phyloP scores from a whole-genome alignment of 2,113 vertebrate species.

The Polypterus senegalus region DNA sequence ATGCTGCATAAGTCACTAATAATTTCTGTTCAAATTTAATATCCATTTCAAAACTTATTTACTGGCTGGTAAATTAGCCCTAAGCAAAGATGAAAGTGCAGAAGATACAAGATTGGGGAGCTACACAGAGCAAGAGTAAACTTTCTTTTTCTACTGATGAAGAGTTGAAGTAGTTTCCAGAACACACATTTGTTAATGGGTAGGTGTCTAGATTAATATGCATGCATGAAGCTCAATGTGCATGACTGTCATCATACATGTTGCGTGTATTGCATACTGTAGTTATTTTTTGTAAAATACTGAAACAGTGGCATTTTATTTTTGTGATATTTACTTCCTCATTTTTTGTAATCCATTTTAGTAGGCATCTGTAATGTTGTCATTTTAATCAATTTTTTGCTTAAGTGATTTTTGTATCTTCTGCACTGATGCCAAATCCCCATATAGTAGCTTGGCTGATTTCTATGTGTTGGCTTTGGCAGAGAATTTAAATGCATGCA shows the following conservation, averaged over 20 bases:
- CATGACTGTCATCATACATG: slow-evolving; percentile 63
- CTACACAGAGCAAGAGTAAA: slow-evolving; percentile 63
- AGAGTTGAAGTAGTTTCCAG: slow-evolving; percentile 45
- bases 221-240: slow-evolving; percentile 35
- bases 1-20: too few relatives aligned
- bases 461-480: not conserved
- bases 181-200: slow-evolving; percentile 60
- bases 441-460: slow-evolving; percentile 8
- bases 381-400: slow-evolving; percentile 31
- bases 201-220: slow-evolving; percentile 55
- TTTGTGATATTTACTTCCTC: too few relatives aligned
- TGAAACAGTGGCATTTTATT: too few relatives aligned
- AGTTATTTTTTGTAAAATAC: too few relatives aligned
- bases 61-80: slow-evolving; percentile 27
- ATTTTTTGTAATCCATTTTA: slow-evolving; percentile 19
- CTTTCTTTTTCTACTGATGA: slow-evolving; percentile 70
- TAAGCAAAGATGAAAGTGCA: slow-evolving; percentile 61
- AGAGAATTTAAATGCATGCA: too few relatives aligned
- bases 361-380: slow-evolving; percentile 60
- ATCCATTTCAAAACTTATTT: not conserved
- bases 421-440: slow-evolving; percentile 28
- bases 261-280: slow-evolving; percentile 66
- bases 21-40: too few relatives aligned
- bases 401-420: slow-evolving; percentile 38
- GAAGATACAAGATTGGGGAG: slow-evolving; percentile 65